Base-by-base conservation (phyloP, 92 coral and sea anemone species). In the Epizoanthus fatuus region DNA sequence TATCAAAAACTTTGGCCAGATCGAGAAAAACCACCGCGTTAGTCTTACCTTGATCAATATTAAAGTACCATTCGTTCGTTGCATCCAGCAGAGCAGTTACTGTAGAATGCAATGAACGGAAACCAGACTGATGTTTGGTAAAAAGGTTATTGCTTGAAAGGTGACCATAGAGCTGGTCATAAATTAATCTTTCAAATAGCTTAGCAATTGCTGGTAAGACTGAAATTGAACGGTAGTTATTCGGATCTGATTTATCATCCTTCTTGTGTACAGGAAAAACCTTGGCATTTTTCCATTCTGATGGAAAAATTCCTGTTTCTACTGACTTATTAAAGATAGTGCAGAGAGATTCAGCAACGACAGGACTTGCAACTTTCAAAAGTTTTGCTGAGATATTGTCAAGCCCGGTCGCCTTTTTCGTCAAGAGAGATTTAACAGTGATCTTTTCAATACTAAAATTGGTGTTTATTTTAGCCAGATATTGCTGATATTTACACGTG, bases 261-360 rank as follows among this genome's bases (percentile, higher is more conserved):
- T 17, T 4, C 4, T n/a, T 72, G 14, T 72, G 56, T 44, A 72
- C 20, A 10, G n/a, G 38, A 6, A 15, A 16, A 72, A 54, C 59
- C 59, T 54, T 54, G 59, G 59, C 59, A 11, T 54, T 54, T 11
- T 54, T 54, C 16, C n/a, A 54, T 16, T 54, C 59, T 11, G 59
- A 8, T 17, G 57, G 78, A 29, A 40, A 11, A 57, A 15, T 40
- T 13, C 78, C 78, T 12, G 78, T 72, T 20, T 22, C n/a, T 37
- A 72, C 19, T 39, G 56, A 72, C 29, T 72, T 40, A 72, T 44
- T 72, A 44, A 72, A 14, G 9, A 72, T 72, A 8, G 38, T 19
- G 14, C 78, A 40, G 52, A 72, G 56, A 45, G 78, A 72, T 53
- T 57, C 56, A 25, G 58, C 19, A 17, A 72, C 37, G 35, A 72